These are phyloP conservation scores for Galerucella calmariensis DNA, from an alignment of 2,888 invertebrate species.

Conservation along the genomic window DNA sequence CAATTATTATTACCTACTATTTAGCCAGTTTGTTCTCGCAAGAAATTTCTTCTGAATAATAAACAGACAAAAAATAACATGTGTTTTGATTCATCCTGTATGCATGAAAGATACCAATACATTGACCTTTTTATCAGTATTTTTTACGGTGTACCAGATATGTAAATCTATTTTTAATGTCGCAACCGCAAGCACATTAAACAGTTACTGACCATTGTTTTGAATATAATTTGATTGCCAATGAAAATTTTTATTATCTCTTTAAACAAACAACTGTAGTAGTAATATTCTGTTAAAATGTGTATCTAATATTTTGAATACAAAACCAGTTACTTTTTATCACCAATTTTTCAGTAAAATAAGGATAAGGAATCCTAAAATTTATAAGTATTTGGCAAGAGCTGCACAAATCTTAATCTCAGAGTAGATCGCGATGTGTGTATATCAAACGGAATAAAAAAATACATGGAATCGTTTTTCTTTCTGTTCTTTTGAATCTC, in stretches of 20 bases:
- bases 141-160: conserved; percentile 8
- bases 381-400: no score
- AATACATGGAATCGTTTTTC: no score
- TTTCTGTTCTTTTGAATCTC: no score
- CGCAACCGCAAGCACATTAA: not conserved
- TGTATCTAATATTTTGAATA: not conserved
- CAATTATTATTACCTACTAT: no score
- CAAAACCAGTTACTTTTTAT: no score
- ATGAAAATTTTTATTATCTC: not conserved
- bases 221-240: not conserved
- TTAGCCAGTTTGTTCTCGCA: no score
- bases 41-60: not conserved
- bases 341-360: no score
- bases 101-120: not conserved
- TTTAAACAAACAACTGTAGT: not conserved
- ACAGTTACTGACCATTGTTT: conserved; percentile 19
- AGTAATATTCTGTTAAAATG: not conserved
- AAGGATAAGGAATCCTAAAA: no score
- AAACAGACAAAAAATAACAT: not conserved
- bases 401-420: no score
- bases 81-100: not conserved
- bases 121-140: conserved; percentile 15
- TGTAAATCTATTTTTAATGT: conserved; percentile 14
- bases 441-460: no score
- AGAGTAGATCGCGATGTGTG: no score